These are phyloP conservation scores for Sinella curviseta DNA, from an alignment of 1,140 invertebrate genomes.

Conservation along the genomic window DNA sequence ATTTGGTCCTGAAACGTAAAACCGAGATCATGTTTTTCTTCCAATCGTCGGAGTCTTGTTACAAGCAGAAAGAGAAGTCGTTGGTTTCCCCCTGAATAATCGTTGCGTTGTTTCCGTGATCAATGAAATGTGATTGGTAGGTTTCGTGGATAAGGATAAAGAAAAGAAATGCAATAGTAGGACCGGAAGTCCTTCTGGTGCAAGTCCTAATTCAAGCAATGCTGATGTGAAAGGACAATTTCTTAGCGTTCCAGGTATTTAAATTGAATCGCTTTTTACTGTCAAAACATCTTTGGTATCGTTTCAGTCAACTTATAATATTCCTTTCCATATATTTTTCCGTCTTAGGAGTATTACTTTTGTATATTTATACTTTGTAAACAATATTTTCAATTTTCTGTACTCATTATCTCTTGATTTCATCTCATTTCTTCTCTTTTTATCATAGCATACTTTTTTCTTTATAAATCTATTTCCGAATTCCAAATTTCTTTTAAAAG, in stretches of 20 bases:
- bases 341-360: background rate
- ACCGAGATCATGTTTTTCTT: no score
- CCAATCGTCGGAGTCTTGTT: no score
- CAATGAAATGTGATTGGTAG: conserved; percentile 24
- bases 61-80: no score
- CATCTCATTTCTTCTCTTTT: no score
- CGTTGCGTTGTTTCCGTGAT: background rate
- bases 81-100: no score
- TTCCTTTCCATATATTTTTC: background rate
- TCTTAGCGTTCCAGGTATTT: conserved; percentile 74
- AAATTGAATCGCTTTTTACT: conserved; percentile 5
- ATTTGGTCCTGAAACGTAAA: no score
- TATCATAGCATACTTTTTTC: no score
- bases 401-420: no score
- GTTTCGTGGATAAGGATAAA: conserved; percentile 44
- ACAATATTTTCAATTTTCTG: background rate
- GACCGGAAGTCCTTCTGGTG: conserved; percentile 27
- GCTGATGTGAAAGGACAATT: conserved; percentile 65
- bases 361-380: background rate
- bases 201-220: conserved; percentile 40
- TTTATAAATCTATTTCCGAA: no score
- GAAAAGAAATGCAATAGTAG: conserved; percentile 25
- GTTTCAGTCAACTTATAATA: background rate
- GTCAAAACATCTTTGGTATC: background rate
- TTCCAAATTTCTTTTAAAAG: no score